Evolutionary conservation across 1,140 invertebrate species (phyloP).

Genomic region (Zophobas atratus): DNA sequence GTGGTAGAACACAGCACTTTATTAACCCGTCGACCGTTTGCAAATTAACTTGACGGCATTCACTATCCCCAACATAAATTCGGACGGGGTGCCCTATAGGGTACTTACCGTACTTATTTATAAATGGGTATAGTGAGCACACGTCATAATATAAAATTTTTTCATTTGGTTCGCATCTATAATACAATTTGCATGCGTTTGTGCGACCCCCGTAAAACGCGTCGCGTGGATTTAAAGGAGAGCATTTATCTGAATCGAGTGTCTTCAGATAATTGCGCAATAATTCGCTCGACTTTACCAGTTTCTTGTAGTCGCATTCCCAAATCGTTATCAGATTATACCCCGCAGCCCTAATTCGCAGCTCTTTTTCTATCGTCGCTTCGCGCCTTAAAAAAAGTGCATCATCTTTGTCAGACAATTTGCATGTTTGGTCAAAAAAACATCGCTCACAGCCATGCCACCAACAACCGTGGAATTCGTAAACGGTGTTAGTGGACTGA

Average conservation of each 20-base stretch:
- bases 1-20: conserved; percentile 2
- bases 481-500: background rate
- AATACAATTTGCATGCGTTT: too few relatives aligned
- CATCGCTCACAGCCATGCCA: background rate
- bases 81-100: background rate
- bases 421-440: background rate
- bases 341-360: background rate
- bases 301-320: background rate
- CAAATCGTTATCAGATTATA: conserved; percentile 7
- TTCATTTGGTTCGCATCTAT: too few relatives aligned
- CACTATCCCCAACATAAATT: background rate
- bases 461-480: background rate
- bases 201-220: too few relatives aligned
- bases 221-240: background rate
- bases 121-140: too few relatives aligned
- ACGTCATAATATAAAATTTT: too few relatives aligned
- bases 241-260: background rate
- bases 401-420: background rate
- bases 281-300: background rate
- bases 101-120: too few relatives aligned
- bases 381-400: background rate
- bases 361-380: background rate
- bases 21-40: background rate
- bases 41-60: background rate
- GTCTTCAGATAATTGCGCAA: background rate